Evolutionary conservation across 2,888 invertebrate species (phyloP), one percentile per base, ranked within the genome.

Genomic region (Stenchaetothrips biformis): DNA sequence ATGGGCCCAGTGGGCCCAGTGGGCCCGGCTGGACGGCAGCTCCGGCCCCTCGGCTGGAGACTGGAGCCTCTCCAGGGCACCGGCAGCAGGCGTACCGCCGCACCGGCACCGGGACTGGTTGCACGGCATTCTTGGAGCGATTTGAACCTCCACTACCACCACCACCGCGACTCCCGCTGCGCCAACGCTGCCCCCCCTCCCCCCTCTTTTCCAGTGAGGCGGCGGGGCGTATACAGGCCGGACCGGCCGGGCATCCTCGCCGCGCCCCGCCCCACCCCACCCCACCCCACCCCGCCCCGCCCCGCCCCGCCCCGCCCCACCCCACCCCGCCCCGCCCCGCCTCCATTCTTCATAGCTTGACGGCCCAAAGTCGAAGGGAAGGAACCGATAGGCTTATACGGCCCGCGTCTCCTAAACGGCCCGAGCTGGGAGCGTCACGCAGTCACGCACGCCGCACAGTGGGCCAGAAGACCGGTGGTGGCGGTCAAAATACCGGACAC

Each of bases 181-280:
- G 67, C 11, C 53, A 16, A 53, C 59, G 59, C 13, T 18, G 59
- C 37, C 2, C 53, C 53, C 1, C 6, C 53, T 7, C 53, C 53
- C 53, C 6, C 53, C 53, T 4, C n/a, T n/a, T n/a, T n/a, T n/a
- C n/a, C n/a, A n/a, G 3, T 1, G 53, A 16, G 13, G 53, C 53
- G 53, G 80, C 82, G 80, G 81, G 77, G 79, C 80, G 80, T 82
- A 81, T 80, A 81, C 82, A 79, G 81, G 78, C 82, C 77, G 78
- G 37, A n/a, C 7, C 81, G 80, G 62, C 27, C 37, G 77, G 49
- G 48, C 78, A 25, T 27, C 49, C 59, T 48, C 77, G 49, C 21
- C 78, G 47, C 79, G 62, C 80, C 77, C 79, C 79, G 11, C 79
- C 53, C 79, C 11, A 81, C 82, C 81, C 79, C 48, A 18, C 47